Conservation (phyloP, 2,797 vertebrate genomes). For the Sorex maritimensis region DNA sequence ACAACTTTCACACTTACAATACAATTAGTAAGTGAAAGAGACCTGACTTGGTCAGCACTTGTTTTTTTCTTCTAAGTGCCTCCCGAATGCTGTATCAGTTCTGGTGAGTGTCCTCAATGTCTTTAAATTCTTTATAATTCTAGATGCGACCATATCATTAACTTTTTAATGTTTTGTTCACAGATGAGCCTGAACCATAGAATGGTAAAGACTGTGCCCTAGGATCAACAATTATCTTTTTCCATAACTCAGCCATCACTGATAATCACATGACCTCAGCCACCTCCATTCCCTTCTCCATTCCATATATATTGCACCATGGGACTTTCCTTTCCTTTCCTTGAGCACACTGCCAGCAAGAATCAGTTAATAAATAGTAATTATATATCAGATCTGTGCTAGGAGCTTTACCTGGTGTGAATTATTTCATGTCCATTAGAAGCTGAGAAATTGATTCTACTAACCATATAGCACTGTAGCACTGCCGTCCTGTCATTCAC, state of each 20-base stretch:
- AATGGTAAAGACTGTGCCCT: not conserved
- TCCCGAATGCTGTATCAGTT: not conserved
- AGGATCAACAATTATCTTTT: not conserved
- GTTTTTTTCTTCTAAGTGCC: too few species aligned
- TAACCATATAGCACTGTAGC: too few species aligned
- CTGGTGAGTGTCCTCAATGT: not conserved
- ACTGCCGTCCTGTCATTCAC: too few species aligned
- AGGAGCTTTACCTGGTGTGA: not conserved
- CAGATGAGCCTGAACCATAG: not conserved
- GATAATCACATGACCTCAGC: accelerated
- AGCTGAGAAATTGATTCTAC: not conserved
- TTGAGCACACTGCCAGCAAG: not conserved
- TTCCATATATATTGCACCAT: accelerated
- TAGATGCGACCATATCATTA: not conserved
- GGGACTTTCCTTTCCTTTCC: not conserved
- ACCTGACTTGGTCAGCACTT: too few species aligned
- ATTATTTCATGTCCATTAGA: not conserved
- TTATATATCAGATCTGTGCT: not conserved
- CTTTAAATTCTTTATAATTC: not conserved
- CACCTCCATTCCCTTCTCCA: accelerated
- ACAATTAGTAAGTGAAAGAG: not conserved
- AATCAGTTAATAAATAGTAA: not conserved
- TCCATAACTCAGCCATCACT: not conserved
- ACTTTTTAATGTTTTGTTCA: not conserved
- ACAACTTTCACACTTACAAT: not conserved